These are phyloP conservation scores for Drosophila nannoptera DNA, from an alignment of 1,140 invertebrate genomes.

Conservation along the genomic window DNA sequence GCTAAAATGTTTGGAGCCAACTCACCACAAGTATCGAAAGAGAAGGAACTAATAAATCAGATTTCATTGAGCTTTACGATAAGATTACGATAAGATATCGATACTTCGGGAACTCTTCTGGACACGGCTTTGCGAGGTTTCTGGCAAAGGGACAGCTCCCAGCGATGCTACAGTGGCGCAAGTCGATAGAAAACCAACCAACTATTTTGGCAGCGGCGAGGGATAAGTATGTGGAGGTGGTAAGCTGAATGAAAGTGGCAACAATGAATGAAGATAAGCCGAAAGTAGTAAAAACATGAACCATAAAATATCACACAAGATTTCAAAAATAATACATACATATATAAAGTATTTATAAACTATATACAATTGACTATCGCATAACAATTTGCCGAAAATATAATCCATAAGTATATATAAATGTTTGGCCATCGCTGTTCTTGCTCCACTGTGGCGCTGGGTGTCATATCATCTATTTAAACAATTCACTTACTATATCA, in stretches of 20 bases:
- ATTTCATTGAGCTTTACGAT: conserved; percentile 19
- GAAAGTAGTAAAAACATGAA: no score
- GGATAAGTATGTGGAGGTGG: neutral
- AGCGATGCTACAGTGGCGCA: conserved; percentile 22
- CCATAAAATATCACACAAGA: neutral
- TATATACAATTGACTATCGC: neutral
- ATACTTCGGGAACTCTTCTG: conserved; percentile 10
- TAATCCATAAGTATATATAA: no score
- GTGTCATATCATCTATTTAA: conserved; percentile 18
- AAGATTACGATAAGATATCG: conserved; percentile 30
- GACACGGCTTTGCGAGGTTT: neutral
- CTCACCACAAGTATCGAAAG: conserved; percentile 10
- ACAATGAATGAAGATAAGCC: no score
- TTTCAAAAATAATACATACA: neutral
- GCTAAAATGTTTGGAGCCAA: conserved; percentile 15
- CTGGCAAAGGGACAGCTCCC: conserved; percentile 12
- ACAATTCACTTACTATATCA: conserved; percentile 14
- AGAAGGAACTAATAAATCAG: conserved; percentile 31
- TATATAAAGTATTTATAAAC: neutral
- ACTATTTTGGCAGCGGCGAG: neutral
- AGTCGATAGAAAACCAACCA: neutral
- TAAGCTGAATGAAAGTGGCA: neutral
- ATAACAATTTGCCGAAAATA: no score
- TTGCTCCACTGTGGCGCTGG: conserved; percentile 28
- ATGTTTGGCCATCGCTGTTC: neutral